These are phyloP conservation scores for Meganola albula DNA, from an alignment of 2,888 invertebrate genomes.

Conservation along the genomic window DNA sequence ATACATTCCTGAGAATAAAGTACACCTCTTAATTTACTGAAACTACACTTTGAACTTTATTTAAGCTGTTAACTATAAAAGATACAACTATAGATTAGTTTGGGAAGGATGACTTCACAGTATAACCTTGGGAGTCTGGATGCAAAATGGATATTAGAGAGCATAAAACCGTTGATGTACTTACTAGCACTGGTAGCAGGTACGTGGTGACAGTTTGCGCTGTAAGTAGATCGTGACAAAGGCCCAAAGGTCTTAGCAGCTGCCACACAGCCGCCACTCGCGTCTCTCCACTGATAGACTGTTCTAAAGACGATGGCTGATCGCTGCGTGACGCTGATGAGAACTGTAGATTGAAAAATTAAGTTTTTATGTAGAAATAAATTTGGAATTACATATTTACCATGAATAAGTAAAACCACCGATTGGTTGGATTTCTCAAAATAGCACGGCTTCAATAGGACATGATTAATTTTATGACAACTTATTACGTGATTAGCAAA, in stretches of 20 bases:
- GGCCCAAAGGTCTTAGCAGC: conserved; percentile 92
- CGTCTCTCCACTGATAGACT: conserved; percentile 56
- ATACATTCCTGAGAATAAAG: conserved; percentile 85
- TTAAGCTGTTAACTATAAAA: background rate
- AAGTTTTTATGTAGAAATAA: too few relatives aligned
- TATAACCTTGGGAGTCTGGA: too few relatives aligned
- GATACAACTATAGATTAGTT: background rate
- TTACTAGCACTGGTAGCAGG: conserved; percentile 92
- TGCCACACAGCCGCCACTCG: conserved; percentile 71
- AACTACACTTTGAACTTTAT: background rate
- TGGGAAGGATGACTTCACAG: too few relatives aligned
- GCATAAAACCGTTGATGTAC: conserved; percentile 44
- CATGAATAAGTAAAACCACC: too few relatives aligned
- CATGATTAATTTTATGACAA: too few relatives aligned
- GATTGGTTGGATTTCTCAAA: too few relatives aligned
- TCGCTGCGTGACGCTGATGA: conserved; percentile 50
- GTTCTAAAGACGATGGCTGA: conserved; percentile 62
- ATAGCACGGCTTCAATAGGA: too few relatives aligned
- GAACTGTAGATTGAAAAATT: too few relatives aligned
- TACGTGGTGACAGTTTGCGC: conserved; percentile 93
- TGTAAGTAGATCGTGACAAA: conserved; percentile 94
- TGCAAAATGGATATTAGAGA: too few relatives aligned
- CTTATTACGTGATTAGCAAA: too few relatives aligned
- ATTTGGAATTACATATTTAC: too few relatives aligned
- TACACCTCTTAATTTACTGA: background rate